Conservation (phyloP, 2,888 invertebrate species). For the Mactromeris polynyma region DNA sequence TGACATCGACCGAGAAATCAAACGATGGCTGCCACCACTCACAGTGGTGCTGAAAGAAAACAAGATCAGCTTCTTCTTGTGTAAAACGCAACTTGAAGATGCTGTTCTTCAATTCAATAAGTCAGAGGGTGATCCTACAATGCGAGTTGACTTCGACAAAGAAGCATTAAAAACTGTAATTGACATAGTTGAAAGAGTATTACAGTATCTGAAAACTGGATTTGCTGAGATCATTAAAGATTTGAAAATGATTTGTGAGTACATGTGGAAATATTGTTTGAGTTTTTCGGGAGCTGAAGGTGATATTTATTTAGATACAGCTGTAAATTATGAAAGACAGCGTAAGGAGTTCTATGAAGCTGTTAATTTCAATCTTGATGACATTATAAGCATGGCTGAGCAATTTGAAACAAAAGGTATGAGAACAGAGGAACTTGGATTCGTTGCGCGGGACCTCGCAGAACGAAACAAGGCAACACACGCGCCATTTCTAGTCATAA, state of each 20-base stretch:
- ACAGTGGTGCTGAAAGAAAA: constrained; percentile 73
- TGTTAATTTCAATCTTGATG: constrained; percentile 74
- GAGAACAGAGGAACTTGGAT: constrained; percentile 76
- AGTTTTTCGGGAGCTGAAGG: constrained; percentile 78
- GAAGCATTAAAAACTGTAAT: constrained; percentile 64
- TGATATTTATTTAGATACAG: constrained; percentile 81
- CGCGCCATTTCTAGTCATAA: constrained; percentile 80
- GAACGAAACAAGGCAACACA: constrained; percentile 77
- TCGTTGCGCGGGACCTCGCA: constrained; percentile 76
- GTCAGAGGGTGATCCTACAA: constrained; percentile 72
- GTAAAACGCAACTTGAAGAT: constrained; percentile 75
- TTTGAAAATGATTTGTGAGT: constrained; percentile 73
- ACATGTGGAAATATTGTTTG: constrained; percentile 80
- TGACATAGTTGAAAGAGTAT: constrained; percentile 71
- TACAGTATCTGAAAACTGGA: constrained; percentile 71
- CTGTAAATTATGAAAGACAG: constrained; percentile 82
- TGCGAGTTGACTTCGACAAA: constrained; percentile 70
- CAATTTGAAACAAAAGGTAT: constrained; percentile 80
- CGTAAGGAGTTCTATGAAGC: constrained; percentile 76
- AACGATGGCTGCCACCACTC: constrained; percentile 74
- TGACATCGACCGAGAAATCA: constrained; percentile 76
- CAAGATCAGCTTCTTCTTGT: constrained; percentile 70
- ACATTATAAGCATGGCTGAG: constrained; percentile 78
- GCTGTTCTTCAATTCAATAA: constrained; percentile 66
- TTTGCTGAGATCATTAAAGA: constrained; percentile 76